These are phyloP conservation scores for Lepus timidus DNA, from an alignment of 2,113 vertebrate species.

Conservation along the genomic window DNA sequence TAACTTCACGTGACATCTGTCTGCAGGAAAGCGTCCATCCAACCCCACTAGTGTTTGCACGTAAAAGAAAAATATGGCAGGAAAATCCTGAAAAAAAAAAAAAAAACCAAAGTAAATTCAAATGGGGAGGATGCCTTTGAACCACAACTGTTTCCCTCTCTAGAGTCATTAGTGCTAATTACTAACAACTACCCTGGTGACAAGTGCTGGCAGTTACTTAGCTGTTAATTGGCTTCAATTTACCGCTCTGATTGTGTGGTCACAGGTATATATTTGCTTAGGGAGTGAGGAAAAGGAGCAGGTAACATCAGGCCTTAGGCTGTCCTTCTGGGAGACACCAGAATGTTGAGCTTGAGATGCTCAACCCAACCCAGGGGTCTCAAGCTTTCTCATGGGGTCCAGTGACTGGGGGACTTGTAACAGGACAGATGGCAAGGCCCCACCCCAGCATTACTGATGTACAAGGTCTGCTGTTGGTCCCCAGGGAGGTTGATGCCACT, in stretches of 20 bases:
- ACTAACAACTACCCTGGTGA: slow-evolving; percentile 84
- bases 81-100: not conserved
- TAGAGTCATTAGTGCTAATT: slow-evolving; percentile 85
- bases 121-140: slow-evolving; percentile 71
- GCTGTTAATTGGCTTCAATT: slow-evolving; percentile 81
- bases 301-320: not conserved
- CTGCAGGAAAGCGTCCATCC: not conserved
- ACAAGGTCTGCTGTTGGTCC: not conserved
- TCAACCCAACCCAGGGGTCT: not conserved
- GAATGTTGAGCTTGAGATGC: not conserved
- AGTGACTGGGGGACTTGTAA: too few relatives aligned
- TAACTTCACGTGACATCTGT: not conserved
- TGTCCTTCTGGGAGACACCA: not conserved
- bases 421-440: not conserved
- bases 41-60: not conserved
- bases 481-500: not conserved
- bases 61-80: slow-evolving; percentile 57
- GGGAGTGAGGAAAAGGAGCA: slow-evolving; percentile 33
- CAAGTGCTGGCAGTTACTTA: slow-evolving; percentile 82
- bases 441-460: not conserved
- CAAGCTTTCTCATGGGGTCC: rapidly evolving
- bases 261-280: slow-evolving; percentile 72
- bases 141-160: slow-evolving; percentile 80
- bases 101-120: slow-evolving; percentile 45
- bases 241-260: slow-evolving; percentile 80